Percentiles rank a stretch among this genome's conserved stretches.
These are phyloP conservation scores for Anagrus nilaparvatae DNA, from an alignment of 1,140 invertebrate genomes.

Conservation along the genomic window DNA sequence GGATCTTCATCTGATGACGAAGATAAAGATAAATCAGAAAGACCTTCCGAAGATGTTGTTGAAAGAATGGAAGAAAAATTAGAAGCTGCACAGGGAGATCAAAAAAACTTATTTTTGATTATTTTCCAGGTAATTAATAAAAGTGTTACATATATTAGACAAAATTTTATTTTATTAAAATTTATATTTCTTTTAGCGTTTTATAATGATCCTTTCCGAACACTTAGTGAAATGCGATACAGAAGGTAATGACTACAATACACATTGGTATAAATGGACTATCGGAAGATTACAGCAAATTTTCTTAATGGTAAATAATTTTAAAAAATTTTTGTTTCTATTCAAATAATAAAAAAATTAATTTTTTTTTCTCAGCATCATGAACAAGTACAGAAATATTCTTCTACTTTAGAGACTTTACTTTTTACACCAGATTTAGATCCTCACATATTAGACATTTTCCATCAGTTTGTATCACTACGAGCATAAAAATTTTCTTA, in stretches of 20 bases:
- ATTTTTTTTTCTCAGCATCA: conserved; percentile 65
- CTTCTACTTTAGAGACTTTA: conserved; percentile 84
- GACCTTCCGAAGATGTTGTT: conserved; percentile 75
- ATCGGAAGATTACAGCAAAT: conserved; percentile 91
- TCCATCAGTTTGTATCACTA: conserved; percentile 90
- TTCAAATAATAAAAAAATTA: conserved; percentile 12
- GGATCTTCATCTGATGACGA: conserved; percentile 72
- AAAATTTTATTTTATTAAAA: conserved; percentile 10
- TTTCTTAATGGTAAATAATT: conserved; percentile 72
- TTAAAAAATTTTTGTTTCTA: conserved; percentile 22
- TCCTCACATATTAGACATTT: conserved; percentile 90
- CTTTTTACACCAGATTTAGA: conserved; percentile 95
- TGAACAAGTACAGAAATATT: conserved; percentile 96
- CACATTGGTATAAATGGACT: conserved; percentile 95
- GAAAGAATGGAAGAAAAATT: conserved; percentile 93
- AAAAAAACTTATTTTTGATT: conserved; percentile 94
- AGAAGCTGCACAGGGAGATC: conserved; percentile 88
- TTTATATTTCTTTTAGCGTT: conserved; percentile 51
- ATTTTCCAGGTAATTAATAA: conserved; percentile 69
- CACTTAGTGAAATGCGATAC: conserved; percentile 89
- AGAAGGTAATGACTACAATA: conserved; percentile 85
- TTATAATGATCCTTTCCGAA: conserved; percentile 97
- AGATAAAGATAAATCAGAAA: conserved; percentile 60
- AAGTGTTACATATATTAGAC: conserved; percentile 1
- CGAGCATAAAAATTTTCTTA: conserved; percentile 44